Percentiles rank a stretch among this genome's conserved stretches.
These are phyloP conservation scores for Bagarius yarrelli DNA, from an alignment of 2,113 vertebrate species.

Conservation along the genomic window DNA sequence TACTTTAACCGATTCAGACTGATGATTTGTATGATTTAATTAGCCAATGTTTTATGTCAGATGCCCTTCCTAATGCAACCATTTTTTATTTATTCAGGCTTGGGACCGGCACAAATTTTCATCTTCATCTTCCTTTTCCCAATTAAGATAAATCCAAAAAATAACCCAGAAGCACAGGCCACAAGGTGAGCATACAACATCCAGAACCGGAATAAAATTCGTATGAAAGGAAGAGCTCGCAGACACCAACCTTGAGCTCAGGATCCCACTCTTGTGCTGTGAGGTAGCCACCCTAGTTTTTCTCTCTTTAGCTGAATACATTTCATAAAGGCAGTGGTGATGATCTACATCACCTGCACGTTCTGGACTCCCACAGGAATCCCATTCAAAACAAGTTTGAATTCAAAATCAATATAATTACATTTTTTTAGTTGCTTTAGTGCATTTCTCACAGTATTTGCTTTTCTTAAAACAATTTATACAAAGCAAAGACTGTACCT, in stretches of 20 bases:
- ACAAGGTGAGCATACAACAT: too few species aligned
- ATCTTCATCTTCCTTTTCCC: too few species aligned
- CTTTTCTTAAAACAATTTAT: too few species aligned
- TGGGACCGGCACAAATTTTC: too few species aligned
- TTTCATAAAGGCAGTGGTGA: slow-evolving; percentile 33
- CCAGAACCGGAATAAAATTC: neutral
- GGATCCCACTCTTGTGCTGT: neutral
- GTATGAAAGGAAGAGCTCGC: neutral
- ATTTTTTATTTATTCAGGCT: too few species aligned
- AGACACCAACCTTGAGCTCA: neutral
- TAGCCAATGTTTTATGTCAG: too few species aligned
- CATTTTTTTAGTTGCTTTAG: neutral
- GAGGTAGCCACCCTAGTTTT: neutral
- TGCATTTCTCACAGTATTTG: neutral
- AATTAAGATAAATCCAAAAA: too few species aligned
- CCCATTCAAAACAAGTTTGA: neutral
- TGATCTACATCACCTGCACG: slow-evolving; percentile 33
- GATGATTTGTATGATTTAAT: too few species aligned
- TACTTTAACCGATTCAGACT: too few species aligned
- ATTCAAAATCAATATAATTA: neutral
- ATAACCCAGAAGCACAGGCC: too few species aligned
- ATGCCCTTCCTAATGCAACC: too few species aligned
- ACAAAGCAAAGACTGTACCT: too few species aligned
- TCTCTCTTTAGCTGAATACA: slow-evolving; percentile 23
- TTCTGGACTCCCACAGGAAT: slow-evolving; percentile 28